Evolutionary conservation across 2,888 invertebrate species (phyloP).

Genomic region (Lasioglossum leucozonium): DNA sequence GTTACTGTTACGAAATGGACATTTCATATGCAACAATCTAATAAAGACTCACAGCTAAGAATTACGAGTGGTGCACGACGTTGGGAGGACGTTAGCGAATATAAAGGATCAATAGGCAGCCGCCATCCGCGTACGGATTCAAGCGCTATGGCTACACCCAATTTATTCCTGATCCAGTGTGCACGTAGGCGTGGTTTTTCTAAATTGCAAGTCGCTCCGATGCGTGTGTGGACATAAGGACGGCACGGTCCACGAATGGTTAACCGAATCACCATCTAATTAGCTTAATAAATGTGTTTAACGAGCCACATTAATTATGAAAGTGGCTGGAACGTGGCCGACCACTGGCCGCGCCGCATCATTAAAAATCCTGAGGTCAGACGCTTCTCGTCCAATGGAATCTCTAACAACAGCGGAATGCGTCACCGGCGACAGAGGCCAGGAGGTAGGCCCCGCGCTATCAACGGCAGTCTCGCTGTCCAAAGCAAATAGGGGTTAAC

Average conservation of each 20-base stretch:
- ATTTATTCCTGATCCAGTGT: slow-evolving; percentile 37
- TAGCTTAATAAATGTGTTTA: neutral
- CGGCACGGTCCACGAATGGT: neutral
- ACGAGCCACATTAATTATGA: neutral
- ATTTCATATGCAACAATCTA: too few species aligned
- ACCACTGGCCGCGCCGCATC: neutral
- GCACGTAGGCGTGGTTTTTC: slow-evolving; percentile 20
- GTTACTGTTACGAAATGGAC: too few species aligned
- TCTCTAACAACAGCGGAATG: neutral
- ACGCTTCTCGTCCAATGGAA: neutral
- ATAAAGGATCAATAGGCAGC: slow-evolving; percentile 42
- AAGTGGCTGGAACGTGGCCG: slow-evolving; percentile 10
- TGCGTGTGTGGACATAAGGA: neutral
- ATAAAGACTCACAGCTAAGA: neutral
- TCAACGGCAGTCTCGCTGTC: neutral
- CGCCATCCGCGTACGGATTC: slow-evolving; percentile 43
- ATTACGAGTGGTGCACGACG: neutral
- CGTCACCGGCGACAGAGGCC: neutral
- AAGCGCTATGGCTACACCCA: slow-evolving; percentile 48
- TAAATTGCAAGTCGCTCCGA: neutral
- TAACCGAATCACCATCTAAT: slow-evolving; percentile 9
- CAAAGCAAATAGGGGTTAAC: slow-evolving; percentile 1
- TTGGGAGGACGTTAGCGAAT: neutral
- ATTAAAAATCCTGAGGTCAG: slow-evolving; percentile 12
- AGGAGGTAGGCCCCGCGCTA: neutral